These are phyloP conservation scores for Ciconia maguari DNA, from an alignment of 2,113 vertebrate genomes.

Conservation along the genomic window DNA sequence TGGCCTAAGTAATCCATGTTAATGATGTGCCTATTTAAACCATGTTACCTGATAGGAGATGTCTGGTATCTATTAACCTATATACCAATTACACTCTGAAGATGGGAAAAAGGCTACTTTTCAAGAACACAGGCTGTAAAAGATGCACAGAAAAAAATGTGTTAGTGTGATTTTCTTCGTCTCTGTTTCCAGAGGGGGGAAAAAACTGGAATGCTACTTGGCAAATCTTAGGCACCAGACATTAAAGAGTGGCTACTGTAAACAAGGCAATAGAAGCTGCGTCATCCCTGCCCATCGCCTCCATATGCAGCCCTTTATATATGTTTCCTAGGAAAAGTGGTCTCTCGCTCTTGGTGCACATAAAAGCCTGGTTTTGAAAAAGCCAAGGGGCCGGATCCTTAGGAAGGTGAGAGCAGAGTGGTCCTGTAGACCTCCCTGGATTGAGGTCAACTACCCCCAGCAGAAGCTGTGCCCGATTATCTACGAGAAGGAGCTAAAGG, in stretches of 20 bases:
- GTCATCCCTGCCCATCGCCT: not conserved
- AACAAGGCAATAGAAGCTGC: not conserved
- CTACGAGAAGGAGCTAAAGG: not conserved
- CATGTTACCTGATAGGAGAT: conserved; percentile 46
- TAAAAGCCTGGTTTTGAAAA: not conserved
- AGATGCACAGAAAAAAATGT: not conserved
- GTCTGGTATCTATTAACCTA: not conserved
- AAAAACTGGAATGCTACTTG: not conserved
- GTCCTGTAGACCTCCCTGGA: not conserved
- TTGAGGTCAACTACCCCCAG: not conserved
- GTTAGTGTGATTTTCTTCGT: not conserved
- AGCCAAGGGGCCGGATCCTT: not conserved
- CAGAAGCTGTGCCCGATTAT: accelerated
- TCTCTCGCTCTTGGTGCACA: not conserved
- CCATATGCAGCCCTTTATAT: not conserved
- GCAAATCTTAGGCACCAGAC: not conserved
- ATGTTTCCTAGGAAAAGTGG: not conserved
- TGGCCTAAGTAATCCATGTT: conserved; percentile 15
- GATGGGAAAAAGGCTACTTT: not conserved
- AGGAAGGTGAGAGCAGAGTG: not conserved
- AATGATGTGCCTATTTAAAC: conserved; percentile 51
- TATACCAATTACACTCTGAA: not conserved
- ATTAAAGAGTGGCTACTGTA: not conserved
- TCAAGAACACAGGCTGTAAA: not conserved
- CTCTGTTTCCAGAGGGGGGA: not conserved